Base-by-base conservation (phyloP, 2,888 invertebrate species). In the Drosophila algonquin region DNA sequence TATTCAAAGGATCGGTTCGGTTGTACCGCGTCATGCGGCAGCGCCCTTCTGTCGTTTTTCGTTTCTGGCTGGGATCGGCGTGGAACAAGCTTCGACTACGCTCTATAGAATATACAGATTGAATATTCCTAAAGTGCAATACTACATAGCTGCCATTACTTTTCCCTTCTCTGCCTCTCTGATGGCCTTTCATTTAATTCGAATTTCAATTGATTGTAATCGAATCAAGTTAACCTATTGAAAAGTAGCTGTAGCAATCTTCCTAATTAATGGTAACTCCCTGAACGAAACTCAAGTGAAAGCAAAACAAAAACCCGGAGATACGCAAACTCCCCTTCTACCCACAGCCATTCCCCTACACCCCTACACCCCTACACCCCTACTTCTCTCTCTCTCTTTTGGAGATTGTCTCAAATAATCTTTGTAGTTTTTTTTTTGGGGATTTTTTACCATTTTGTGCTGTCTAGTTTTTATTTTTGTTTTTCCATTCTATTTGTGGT, bases 361-460 rank as follows among this genome's bases (percentile, higher is more conserved):
- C 40, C 63, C 59, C 30, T 18, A 10, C 60, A 58, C 53, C 53
- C 14, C 16, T 24, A n/a, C n/a, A n/a, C n/a, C 24, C 24, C n/a
- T 18, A 18, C 18, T 18, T 56, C 47, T 9, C 47, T 56, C 53
- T 14, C 47, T 56, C 51, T 14, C 27, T 48, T 55, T 24, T 58
- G 30, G 48, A n/a, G 63, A 40, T 52, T 32, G 52, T n/a, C 52
- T 52, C 14, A 58, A 68, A 52, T 64, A 64, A 57, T 63, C 63
- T 62, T 63, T 50, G 35, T 2, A 24, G 44, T 24, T 32, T 63
- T 71, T 40, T 40, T 40, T 40, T 2, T 44, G 50, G 50, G 50
- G 53, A 46, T 60, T n/a, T 44, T 32, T 44, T 54, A n/a, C 27
- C n/a, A 12, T 40, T 35, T 63, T 48, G n/a, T 27, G 16, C 14